Evolutionary conservation across 2,797 vertebrate genomes (phyloP), one percentile per base, ranked within the genome.

Genomic region (Mallotus villosus): DNA sequence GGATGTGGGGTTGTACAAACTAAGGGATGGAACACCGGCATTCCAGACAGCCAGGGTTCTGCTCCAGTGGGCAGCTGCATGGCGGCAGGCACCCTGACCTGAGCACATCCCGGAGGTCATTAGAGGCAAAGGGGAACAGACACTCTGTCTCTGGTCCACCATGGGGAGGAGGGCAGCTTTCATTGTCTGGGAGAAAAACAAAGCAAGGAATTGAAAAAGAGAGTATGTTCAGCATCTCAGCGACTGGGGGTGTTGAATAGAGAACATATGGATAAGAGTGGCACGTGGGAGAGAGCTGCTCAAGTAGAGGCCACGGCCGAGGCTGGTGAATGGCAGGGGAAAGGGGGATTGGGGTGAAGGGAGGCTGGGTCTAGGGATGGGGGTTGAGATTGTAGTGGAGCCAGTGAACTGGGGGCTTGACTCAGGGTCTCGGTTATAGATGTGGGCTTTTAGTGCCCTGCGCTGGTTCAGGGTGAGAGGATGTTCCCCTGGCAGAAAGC

Each of bases 371-470:
- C 2, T 46, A 46, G 41, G 41, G 41, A 46, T 46, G 41, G 9
- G 41, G 41, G 41, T 46, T 12, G 41, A 8, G 12, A 14, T 46
- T 46, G 1, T 14, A 46, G 41, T 46, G 41, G 41, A 41, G 37
- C 37, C 37, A 41, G 37, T 41, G 51, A 55, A 55, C 51, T 55
- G 19, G 51, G 16, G 51, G 41, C 41, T 14, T 68, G 65, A 21
- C 19, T 55, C 51, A 55, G 51, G 51, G 51, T 55, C 16, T 49
- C 1, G 46, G 1, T 46, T 55, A n/a, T 63, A 55, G 41, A 22
- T 76, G 74, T 24, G 76, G 78, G 78, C 81, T 81, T 77, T 76
- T 80, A 78, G 76, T 71, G 74, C 75, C 76, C 74, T 71, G 59
- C 3, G 21, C 64, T 16, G 53, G 68, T 76, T 80, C 67, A 71